These are phyloP conservation scores for Catonia carolina DNA, from an alignment of 2,888 invertebrate genomes.

Conservation along the genomic window DNA sequence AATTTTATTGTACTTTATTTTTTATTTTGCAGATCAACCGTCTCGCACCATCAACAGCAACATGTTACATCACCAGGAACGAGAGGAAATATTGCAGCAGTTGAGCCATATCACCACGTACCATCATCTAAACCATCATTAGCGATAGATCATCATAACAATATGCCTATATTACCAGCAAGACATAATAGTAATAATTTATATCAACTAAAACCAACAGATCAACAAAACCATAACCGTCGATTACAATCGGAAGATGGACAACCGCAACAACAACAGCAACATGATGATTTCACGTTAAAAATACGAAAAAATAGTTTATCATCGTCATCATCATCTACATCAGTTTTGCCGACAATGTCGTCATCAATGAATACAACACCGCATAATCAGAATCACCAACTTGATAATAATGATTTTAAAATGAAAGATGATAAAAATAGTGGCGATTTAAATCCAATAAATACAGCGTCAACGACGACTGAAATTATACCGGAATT, in stretches of 20 bases:
- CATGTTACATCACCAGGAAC: slow-evolving; percentile 41
- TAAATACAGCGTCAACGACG: too few relatives aligned
- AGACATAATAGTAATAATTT: too few relatives aligned
- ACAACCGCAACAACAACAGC: slow-evolving; percentile 13
- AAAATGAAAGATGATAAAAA: slow-evolving; percentile 15
- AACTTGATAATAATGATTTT: slow-evolving; percentile 9
- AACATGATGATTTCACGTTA: slow-evolving; percentile 25
- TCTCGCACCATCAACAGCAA: slow-evolving; percentile 38
- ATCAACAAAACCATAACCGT: background rate
- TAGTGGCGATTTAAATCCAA: background rate
- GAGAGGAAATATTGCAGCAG: slow-evolving; percentile 62
- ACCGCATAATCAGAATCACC: slow-evolving; percentile 8
- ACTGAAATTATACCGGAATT: slow-evolving; percentile 42
- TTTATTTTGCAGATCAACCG: slow-evolving; percentile 17
- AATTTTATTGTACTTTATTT: background rate
- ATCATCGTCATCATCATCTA: background rate
- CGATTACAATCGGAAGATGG: slow-evolving; percentile 6
- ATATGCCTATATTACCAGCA: too few relatives aligned
- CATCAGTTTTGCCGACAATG: background rate
- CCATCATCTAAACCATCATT: slow-evolving; percentile 45
- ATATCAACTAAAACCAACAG: slow-evolving; percentile 41
- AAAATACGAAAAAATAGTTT: slow-evolving; percentile 12
- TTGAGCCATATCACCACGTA: slow-evolving; percentile 82
- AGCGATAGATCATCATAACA: too few relatives aligned
- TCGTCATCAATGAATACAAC: too few relatives aligned